A percentile compares a stretch with the other conserved stretches of the same genome.
Conservation (phyloP, 1,140 invertebrate genomes). For the Orius insidiosus region DNA sequence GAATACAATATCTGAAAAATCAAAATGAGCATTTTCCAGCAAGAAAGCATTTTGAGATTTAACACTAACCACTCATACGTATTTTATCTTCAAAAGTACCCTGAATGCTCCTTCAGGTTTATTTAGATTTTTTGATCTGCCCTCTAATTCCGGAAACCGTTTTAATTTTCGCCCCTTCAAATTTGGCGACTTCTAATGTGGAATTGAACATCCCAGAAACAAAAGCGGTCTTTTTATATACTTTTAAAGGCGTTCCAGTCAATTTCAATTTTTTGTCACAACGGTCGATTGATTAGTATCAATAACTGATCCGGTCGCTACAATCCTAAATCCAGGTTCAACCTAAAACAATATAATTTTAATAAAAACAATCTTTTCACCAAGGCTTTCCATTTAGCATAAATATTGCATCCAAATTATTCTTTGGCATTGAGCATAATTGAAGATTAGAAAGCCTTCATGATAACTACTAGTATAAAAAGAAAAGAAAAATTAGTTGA, state of each 20-base stretch:
- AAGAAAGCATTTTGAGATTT: constrained; percentile 13
- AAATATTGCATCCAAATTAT: no score
- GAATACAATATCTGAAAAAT: constrained; percentile 77
- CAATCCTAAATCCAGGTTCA: constrained; percentile 72
- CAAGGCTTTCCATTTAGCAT: neutral
- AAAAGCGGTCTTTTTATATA: constrained; percentile 96
- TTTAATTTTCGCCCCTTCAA: constrained; percentile 88
- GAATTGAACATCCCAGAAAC: constrained; percentile 94
- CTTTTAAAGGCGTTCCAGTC: constrained; percentile 78
- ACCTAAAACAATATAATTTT: no score
- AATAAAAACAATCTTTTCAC: no score
- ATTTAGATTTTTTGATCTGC: constrained; percentile 85
- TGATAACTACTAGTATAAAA: neutral
- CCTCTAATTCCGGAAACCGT: constrained; percentile 95
- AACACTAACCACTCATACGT: constrained; percentile 58
- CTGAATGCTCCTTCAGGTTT: constrained; percentile 81
- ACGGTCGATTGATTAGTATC: constrained; percentile 85
- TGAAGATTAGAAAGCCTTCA: neutral
- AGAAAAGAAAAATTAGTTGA: neutral
- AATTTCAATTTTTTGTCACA: constrained; percentile 97
- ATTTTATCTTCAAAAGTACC: constrained; percentile 98
- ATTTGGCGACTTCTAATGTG: constrained; percentile 87
- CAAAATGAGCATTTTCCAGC: neutral
- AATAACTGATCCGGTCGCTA: constrained; percentile 85
- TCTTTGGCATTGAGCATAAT: neutral